phyloP scores from a whole-genome alignment of 2,113 vertebrate genomes.

The Sminthopsis crassicaudata region DNA sequence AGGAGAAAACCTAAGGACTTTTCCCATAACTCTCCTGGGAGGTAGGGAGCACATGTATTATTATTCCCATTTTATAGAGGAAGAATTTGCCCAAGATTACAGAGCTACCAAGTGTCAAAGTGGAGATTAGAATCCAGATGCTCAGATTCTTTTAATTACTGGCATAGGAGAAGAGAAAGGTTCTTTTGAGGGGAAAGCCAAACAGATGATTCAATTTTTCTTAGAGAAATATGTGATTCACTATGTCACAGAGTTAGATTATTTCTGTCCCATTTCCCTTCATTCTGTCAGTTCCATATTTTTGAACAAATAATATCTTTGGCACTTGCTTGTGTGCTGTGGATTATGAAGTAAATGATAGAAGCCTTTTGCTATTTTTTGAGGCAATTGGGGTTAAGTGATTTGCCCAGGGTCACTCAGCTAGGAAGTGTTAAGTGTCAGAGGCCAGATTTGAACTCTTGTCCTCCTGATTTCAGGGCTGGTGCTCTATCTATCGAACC shows the following conservation, averaged over 20 bases:
- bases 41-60: background rate
- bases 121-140: background rate
- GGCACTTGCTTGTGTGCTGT: background rate
- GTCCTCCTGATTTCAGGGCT: no score
- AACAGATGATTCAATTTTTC: background rate
- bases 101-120: background rate
- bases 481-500: no score
- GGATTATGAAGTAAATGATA: constrained; percentile 18
- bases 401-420: no score
- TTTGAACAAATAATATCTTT: constrained; percentile 74
- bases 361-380: constrained; percentile 43
- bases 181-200: background rate
- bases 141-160: background rate
- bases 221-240: background rate
- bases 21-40: background rate
- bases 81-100: background rate
- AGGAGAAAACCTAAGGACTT: background rate
- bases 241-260: background rate
- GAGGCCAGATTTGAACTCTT: no score
- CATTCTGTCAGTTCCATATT: constrained; percentile 60
- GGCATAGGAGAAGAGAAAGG: background rate
- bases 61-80: background rate
- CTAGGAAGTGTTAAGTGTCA: no score
- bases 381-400: no score
- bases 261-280: background rate